Percentiles rank a stretch among this genome's conserved stretches.
Conservation (phyloP, 2,113 vertebrate species). For the Salvator merianae region DNA sequence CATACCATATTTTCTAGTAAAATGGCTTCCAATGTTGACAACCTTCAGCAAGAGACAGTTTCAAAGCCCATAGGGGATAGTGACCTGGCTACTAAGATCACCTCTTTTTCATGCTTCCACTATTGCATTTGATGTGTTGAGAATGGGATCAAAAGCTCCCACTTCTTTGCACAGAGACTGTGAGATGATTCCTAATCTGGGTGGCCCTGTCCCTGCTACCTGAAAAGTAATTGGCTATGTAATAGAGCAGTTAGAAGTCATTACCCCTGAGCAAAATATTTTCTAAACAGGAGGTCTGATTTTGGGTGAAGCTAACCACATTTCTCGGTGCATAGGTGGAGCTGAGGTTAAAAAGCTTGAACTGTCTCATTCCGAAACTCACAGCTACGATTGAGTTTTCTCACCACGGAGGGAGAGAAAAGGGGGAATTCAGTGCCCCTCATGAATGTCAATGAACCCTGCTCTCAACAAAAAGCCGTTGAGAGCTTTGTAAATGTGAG, state of each 20-base stretch:
- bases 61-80: neutral
- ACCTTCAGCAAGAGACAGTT: neutral
- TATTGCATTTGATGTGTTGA: neutral
- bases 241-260: no score
- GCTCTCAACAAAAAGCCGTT: neutral
- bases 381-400: neutral
- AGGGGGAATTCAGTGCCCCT: neutral
- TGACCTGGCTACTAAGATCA: neutral
- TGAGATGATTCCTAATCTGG: no score
- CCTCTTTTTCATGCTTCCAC: neutral
- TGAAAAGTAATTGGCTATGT: neutral
- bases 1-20: neutral
- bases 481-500: neutral
- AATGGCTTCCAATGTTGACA: neutral
- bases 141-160: neutral
- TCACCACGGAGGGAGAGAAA: neutral
- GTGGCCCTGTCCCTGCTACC: no score
- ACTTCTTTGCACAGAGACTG: neutral
- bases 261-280: neutral
- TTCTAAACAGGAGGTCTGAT: neutral
- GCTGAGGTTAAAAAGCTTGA: neutral
- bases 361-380: constrained; percentile 18
- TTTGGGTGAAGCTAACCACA: neutral
- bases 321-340: neutral
- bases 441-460: neutral